Conservation (phyloP, 2,797 vertebrate genomes). For the Molossus alvarezi region DNA sequence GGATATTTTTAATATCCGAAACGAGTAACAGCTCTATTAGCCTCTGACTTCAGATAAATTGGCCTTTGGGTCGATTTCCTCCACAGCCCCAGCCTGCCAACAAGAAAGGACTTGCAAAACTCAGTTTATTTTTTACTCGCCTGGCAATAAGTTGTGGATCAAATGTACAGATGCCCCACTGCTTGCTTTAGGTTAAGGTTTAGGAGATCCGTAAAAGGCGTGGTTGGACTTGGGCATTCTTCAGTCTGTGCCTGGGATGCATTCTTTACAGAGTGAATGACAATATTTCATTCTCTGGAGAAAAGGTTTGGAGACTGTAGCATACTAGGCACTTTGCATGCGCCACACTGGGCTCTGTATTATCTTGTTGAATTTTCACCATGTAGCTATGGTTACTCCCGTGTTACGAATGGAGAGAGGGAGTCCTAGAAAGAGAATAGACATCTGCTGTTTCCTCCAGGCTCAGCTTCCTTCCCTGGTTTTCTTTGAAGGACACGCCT, state of each 20-base stretch:
- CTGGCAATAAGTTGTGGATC: neutral
- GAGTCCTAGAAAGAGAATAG: neutral
- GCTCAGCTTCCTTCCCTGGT: neutral
- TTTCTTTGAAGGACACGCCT: neutral
- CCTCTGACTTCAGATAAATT: neutral
- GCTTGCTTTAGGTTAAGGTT: neutral
- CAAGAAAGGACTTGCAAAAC: slow-evolving; percentile 10
- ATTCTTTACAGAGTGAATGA: neutral
- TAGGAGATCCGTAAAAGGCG: neutral
- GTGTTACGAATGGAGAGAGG: neutral
- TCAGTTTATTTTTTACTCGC: neutral
- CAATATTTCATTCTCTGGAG: neutral
- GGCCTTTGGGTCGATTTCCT: neutral
- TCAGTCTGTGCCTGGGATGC: neutral
- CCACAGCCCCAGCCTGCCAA: neutral
- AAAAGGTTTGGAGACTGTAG: neutral
- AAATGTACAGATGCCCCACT: neutral
- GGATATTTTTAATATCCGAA: neutral
- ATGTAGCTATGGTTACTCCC: neutral
- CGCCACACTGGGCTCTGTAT: neutral
- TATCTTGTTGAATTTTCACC: neutral
- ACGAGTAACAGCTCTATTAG: neutral
- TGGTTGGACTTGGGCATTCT: neutral
- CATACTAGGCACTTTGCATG: neutral
- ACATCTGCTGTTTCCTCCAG: neutral